Evolutionary conservation across 2,888 invertebrate genomes (phyloP).

Genomic region (Ecliptopera silaceata): DNA sequence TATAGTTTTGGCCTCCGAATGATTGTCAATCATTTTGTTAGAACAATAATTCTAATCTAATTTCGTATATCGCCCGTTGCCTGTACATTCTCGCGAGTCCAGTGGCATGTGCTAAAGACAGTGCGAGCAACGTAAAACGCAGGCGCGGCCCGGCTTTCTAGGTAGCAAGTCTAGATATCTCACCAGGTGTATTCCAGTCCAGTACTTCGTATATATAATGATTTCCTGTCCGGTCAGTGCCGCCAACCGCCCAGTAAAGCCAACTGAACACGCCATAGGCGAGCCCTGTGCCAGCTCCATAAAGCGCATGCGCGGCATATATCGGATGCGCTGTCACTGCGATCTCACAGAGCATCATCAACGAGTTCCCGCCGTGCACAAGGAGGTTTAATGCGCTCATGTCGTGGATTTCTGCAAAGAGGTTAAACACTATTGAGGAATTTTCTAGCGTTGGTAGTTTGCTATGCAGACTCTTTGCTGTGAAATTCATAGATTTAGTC

Average conservation of each 20-base stretch:
- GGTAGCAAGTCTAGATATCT: not conserved
- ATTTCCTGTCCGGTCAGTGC: constrained; percentile 80
- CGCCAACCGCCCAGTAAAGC: constrained; percentile 75
- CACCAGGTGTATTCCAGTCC: constrained; percentile 88
- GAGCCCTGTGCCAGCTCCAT: constrained; percentile 83
- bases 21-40: too few relatives aligned
- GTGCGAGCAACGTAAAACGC: too few relatives aligned
- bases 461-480: not conserved
- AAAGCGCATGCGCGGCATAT: constrained; percentile 85
- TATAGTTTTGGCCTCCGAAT: too few relatives aligned
- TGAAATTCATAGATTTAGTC: too few relatives aligned
- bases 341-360: constrained; percentile 88
- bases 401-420: constrained; percentile 80
- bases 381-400: constrained; percentile 87
- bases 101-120: too few relatives aligned
- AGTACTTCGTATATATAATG: constrained; percentile 88
- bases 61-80: too few relatives aligned
- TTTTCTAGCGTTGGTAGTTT: too few relatives aligned
- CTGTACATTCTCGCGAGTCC: too few relatives aligned
- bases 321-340: constrained; percentile 88
- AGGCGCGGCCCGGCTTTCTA: too few relatives aligned
- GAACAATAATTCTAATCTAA: too few relatives aligned
- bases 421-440: too few relatives aligned
- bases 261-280: constrained; percentile 78
- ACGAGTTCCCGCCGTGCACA: constrained; percentile 89